Evolutionary conservation across 2,113 vertebrate species (phyloP), one percentile per base, ranked within the genome.

Genomic region (Lates calcarifer): DNA sequence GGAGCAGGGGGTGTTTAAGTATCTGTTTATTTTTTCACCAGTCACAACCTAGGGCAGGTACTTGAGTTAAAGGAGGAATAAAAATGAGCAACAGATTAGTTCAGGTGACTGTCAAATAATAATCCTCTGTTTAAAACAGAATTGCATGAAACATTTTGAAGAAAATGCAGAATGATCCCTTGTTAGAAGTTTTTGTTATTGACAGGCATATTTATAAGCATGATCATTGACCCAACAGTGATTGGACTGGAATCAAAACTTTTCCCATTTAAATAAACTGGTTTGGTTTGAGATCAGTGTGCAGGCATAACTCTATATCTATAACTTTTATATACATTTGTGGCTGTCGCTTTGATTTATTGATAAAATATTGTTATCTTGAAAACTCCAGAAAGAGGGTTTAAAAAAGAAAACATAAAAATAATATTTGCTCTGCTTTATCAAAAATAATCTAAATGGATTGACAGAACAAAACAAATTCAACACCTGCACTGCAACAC

Each of bases 1-100:
- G 39, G 26, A 35, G 11, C n/a, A 8, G 3, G 41, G 20, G 8
- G 37, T 14, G 10, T 17, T 1, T 57, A 55, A 74, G 12, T 41
- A 63, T 57, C 4, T 43, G 20, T 70, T 75, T 67, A 53, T 24
- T 31, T 56, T 29, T 67, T 12, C 14, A 31, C 24, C n/a, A 77
- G 28, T 72, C n/a, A 61, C 60, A 61, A 53, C 41, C 41, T 3
- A n/a, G 12, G 37, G 4, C 29, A 24, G 18, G 5, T 24, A 63
- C 20, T 55, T 35, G 2, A n/a, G 22, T 37, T 61, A 24, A n/a
- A 65, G 12, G 3, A 28, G n/a, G 22, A 43, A 9, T 53, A 31
- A 15, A 29, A 39, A 61, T 33, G 28, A 45, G 22, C 35, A 28
- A 37, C 20, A 65, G 13, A 61, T 64, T 7, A 45, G 14, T 45